phyloP scores from a whole-genome alignment of 2,113 vertebrate genomes.

The Phaethon lepturus region DNA sequence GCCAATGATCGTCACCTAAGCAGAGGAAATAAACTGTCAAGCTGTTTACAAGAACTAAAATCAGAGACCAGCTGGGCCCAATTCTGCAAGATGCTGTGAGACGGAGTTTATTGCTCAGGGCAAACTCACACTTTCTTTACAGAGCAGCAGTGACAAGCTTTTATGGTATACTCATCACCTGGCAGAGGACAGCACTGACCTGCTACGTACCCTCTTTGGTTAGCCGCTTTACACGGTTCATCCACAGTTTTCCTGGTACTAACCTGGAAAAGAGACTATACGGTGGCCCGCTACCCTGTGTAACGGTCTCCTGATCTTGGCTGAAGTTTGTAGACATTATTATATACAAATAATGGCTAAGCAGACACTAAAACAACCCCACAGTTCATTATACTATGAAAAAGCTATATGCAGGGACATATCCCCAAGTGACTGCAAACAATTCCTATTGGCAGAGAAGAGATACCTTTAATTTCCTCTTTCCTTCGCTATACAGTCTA shows the following conservation, averaged over 20 bases:
- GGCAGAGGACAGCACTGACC: background rate
- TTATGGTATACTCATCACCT: background rate
- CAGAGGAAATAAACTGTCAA: background rate
- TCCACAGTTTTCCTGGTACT: background rate
- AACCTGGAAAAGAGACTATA: background rate
- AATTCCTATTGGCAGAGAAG: background rate
- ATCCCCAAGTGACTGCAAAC: background rate
- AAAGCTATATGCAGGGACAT: background rate
- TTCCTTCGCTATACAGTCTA: background rate
- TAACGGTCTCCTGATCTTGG: background rate
- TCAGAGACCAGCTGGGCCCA: background rate
- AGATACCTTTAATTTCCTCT: background rate
- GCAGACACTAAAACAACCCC: background rate
- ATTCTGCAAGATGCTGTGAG: background rate
- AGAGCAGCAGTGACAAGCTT: background rate
- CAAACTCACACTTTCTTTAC: background rate
- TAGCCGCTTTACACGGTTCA: background rate
- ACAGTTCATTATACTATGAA: background rate
- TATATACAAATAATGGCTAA: background rate
- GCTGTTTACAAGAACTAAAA: background rate
- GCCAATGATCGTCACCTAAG: constrained; percentile 94
- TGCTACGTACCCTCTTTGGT: background rate
- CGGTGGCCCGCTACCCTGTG: background rate
- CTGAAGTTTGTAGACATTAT: background rate
- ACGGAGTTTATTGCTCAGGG: background rate